Conservation (phyloP, 2,113 vertebrate species). For the Bubo blakistoni region DNA sequence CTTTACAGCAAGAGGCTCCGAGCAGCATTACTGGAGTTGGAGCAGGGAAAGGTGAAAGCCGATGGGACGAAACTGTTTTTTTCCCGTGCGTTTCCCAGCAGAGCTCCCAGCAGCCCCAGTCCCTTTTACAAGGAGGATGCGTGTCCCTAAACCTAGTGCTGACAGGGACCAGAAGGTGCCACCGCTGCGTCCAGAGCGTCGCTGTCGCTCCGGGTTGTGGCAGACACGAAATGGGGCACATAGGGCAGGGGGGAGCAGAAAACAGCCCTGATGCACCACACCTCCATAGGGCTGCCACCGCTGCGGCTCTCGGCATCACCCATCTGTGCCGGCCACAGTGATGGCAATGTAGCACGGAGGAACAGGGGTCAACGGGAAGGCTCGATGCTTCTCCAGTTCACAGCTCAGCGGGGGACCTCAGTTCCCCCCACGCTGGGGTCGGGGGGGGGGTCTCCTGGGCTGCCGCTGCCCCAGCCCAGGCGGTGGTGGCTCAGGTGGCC, state of each 20-base stretch:
- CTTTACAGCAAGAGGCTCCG: not conserved
- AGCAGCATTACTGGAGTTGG: not conserved
- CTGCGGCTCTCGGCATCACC: not conserved
- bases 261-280: not conserved
- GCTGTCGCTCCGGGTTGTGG: not conserved
- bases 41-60: not conserved
- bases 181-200: not conserved
- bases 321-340: rapidly evolving
- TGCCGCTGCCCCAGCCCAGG: not conserved
- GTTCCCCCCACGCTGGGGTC: rapidly evolving
- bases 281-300: rapidly evolving
- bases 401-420: rapidly evolving
- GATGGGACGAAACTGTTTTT: not conserved
- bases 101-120: not conserved
- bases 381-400: not conserved
- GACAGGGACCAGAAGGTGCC: not conserved
- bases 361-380: not conserved
- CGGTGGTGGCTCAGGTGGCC: not conserved
- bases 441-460: not conserved
- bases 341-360: rapidly evolving
- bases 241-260: not conserved
- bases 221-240: not conserved
- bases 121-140: rapidly evolving
- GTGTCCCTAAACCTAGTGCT: not conserved
- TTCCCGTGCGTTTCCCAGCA: not conserved